phyloP scores from a whole-genome alignment of 2,113 vertebrate species.

The Sturnus vulgaris region DNA sequence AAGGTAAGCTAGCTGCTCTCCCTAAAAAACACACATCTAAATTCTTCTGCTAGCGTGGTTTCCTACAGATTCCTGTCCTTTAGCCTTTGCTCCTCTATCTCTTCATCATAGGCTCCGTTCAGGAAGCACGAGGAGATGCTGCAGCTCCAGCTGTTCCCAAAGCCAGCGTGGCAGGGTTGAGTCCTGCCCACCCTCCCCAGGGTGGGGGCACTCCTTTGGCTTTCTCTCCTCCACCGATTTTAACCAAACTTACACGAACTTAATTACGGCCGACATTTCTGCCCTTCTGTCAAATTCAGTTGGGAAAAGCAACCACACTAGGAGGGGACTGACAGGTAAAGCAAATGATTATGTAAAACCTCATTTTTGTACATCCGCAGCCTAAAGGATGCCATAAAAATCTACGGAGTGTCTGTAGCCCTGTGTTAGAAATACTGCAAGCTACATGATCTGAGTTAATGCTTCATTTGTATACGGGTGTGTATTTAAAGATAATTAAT shows the following conservation, averaged over 20 bases:
- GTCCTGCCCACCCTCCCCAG: neutral
- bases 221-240: neutral
- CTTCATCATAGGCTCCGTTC: neutral
- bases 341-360: neutral
- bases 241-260: constrained; percentile 6
- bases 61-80: constrained; percentile 29
- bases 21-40: neutral
- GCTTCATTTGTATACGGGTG: neutral
- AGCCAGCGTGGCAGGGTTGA: neutral
- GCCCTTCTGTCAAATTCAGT: neutral
- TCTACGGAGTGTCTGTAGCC: neutral
- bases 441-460: neutral
- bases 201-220: neutral
- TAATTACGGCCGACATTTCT: neutral
- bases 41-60: neutral
- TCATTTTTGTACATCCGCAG: neutral
- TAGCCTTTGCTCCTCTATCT: constrained; percentile 16
- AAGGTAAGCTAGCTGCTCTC: neutral
- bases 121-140: neutral
- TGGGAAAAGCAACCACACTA: neutral
- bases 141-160: constrained; percentile 43
- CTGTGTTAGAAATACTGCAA: neutral
- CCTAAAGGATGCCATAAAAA: neutral
- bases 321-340: neutral
- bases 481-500: constrained; percentile 60